Evolutionary conservation across 92 coral and sea anemone genomes (phyloP), one percentile per base, ranked within the genome.

Genomic region (Pocillopora grandis): DNA sequence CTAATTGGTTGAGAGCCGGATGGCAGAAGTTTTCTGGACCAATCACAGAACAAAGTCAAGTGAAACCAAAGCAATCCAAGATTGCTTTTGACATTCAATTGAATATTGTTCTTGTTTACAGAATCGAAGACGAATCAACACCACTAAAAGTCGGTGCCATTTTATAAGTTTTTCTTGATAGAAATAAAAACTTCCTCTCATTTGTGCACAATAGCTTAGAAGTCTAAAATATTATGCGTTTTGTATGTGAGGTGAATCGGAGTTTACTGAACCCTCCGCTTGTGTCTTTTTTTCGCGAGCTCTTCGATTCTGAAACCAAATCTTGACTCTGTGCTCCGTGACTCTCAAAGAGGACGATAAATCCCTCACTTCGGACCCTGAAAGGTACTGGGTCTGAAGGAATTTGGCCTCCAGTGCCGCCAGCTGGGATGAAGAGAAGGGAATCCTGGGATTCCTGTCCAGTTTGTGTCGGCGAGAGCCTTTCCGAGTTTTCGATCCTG

Each of bases 251-350:
- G 85, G 52, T 71, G 80, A 11, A 52, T 15, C 71, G 15, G 80
- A 62, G 58, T 23, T 36, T 35, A 76, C 66, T 31, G 68, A 67
- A 8, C 42, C 27, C n/a, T 36, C 62, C 12, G 88, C 83, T 37
- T 58, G 82, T 10, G 76, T 89, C 82, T 92, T 90, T 80, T 96
- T 96, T 77, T 96, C 98, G 20, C 98, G 84, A 57, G 98, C 98
- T 60, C 98, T 85, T 77, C 98, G 91, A 75, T 96, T 96, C 77
- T 96, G 98, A 80, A 96, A 96, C 98, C 98, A 96, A 48, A 96
- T 96, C 85, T 96, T 96, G 1, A 96, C 95, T 61, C 98, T 77
- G 85, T 91, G 98, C 61, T 96, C 98, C 3, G 98, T 89, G 13
- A 96, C 96, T 73, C 92, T 72, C 35, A 96, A 96, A 12, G 88